These are phyloP conservation scores for Trissonchulus latispiculum DNA, from an alignment of 2,888 invertebrate species.

Conservation along the genomic window DNA sequence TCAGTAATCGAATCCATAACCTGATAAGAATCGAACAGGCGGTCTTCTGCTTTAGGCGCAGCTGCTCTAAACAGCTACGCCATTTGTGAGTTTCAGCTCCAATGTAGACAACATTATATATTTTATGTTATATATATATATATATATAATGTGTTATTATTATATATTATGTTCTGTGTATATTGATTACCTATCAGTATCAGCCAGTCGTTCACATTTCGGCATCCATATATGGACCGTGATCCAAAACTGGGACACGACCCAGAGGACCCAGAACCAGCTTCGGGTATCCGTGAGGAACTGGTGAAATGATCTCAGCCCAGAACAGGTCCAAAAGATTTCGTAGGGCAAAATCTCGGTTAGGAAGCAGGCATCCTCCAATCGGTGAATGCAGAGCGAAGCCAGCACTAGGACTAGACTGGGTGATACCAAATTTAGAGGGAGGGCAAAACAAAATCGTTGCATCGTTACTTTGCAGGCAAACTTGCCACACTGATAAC, in stretches of 20 bases:
- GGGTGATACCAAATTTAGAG: slow-evolving; percentile 83
- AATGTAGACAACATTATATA: no score
- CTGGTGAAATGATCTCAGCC: slow-evolving; percentile 3
- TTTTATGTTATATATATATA: no score
- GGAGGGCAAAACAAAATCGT: slow-evolving; percentile 91
- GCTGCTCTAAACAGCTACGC: no score
- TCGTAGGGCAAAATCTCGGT: slow-evolving; percentile 73
- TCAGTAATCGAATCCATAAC: no score
- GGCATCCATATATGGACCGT: slow-evolving; percentile 95
- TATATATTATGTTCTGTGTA: no score
- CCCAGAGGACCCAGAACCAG: slow-evolving; percentile 55
- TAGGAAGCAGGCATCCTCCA: slow-evolving; percentile 76
- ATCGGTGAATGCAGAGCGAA: slow-evolving; percentile 48
- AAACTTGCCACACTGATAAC: slow-evolving; percentile 50
- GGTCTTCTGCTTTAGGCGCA: no score
- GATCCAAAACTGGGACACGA: slow-evolving; percentile 90
- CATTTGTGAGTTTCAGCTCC: no score
- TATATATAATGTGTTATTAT: no score
- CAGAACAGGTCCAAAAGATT: slow-evolving; percentile 28
- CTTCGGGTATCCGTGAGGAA: slow-evolving; percentile 34
- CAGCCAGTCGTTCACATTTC: slow-evolving; percentile 87
- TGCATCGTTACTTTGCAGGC: slow-evolving; percentile 60
- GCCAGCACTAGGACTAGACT: slow-evolving; percentile 59
- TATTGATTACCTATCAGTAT: slow-evolving; percentile 67
- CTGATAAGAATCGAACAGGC: no score